Evolutionary conservation across 2,888 invertebrate species (phyloP).

Genomic region (Tetrapedia diversipes): DNA sequence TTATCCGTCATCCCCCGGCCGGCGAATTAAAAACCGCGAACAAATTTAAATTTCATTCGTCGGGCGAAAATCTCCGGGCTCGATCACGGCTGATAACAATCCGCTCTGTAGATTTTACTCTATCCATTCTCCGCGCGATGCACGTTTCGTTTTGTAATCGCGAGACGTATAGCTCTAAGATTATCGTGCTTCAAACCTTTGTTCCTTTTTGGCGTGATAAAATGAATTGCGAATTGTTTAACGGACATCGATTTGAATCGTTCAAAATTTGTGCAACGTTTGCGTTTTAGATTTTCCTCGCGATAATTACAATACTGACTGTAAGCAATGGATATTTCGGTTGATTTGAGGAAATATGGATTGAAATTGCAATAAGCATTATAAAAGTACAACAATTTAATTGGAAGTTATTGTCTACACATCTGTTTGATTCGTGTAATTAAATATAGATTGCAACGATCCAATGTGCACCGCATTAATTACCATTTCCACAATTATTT

Average conservation of each 20-base stretch:
- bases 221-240: not conserved
- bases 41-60: constrained; percentile 18
- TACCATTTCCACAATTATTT: too few species aligned
- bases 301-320: too few species aligned
- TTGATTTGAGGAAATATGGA: too few species aligned
- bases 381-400: too few species aligned
- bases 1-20: not conserved
- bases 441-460: too few species aligned
- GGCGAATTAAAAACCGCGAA: constrained; percentile 25
- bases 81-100: not conserved
- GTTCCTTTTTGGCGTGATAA: not conserved
- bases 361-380: too few species aligned
- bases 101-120: not conserved
- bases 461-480: too few species aligned
- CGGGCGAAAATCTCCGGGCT: not conserved
- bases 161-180: not conserved
- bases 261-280: not conserved
- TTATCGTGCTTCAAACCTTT: too few species aligned
- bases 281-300: too few species aligned
- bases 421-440: too few species aligned
- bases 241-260: not conserved
- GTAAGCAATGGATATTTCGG: too few species aligned
- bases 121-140: not conserved
- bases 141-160: not conserved
- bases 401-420: too few species aligned